Conservation (phyloP, 2,797 vertebrate species). For the Chromis chromis region DNA sequence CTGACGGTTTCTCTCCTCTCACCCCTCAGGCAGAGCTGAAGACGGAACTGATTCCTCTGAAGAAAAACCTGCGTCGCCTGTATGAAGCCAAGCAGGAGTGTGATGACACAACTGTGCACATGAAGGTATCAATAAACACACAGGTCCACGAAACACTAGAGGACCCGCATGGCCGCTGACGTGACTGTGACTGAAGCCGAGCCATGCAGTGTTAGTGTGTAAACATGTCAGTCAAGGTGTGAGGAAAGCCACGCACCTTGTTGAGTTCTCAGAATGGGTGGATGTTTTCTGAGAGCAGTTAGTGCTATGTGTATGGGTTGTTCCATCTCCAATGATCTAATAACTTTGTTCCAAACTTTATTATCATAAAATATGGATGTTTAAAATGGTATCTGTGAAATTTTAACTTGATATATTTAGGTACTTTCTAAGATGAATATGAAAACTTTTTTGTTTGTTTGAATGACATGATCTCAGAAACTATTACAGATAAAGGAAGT, state of each 20-base stretch:
- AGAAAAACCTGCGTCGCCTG: conserved; percentile 82
- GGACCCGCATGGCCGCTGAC: conserved; percentile 18
- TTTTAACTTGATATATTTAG: too few species aligned
- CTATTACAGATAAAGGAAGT: too few species aligned
- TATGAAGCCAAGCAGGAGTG: conserved; percentile 87
- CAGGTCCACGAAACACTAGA: conserved; percentile 16
- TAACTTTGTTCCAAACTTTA: too few species aligned
- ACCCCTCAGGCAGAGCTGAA: conserved; percentile 75
- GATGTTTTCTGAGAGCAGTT: background rate
- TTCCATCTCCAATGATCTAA: too few species aligned
- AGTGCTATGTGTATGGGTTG: too few species aligned
- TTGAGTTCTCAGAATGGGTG: background rate
- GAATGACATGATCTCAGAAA: too few species aligned
- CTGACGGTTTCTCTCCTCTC: background rate
- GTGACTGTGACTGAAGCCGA: conserved; percentile 9
- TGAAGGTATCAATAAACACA: conserved; percentile 85
- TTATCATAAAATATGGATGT: too few species aligned
- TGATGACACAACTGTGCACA: conserved; percentile 86
- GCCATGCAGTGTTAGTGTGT: conserved; percentile 42
- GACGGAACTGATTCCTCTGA: conserved; percentile 80
- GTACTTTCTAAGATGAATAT: too few species aligned
- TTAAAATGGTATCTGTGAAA: too few species aligned
- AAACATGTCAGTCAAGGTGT: conserved; percentile 56
- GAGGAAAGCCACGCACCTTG: background rate
- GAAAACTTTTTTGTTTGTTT: too few species aligned